Evolutionary conservation across 1,140 invertebrate species (phyloP).

Genomic region (Anoplolepis gracilipes): DNA sequence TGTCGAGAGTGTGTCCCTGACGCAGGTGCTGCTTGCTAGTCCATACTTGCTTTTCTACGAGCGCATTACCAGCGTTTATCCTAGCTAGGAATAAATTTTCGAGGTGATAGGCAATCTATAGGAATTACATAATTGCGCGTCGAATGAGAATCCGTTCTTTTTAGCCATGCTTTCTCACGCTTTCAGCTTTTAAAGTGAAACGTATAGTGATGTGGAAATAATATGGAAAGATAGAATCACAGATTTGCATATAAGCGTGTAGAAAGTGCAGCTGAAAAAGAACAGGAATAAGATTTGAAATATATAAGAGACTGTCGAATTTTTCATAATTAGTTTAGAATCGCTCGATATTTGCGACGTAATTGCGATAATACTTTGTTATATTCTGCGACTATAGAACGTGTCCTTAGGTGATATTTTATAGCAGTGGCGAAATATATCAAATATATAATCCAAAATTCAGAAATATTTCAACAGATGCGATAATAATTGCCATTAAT

Average conservation of each 20-base stretch:
- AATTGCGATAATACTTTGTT: conserved; percentile 34
- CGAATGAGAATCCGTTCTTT: background rate
- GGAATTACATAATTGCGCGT: conserved; percentile 30
- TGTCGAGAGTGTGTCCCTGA: conserved; percentile 80
- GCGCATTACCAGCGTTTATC: conserved; percentile 72
- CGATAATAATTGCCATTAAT: conserved; percentile 41
- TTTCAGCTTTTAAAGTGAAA: background rate
- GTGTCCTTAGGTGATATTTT: conserved; percentile 28
- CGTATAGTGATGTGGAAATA: background rate
- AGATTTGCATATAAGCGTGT: background rate
- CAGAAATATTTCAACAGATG: conserved; percentile 5
- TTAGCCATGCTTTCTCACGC: conserved; percentile 4
- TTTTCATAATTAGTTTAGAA: conserved; percentile 41
- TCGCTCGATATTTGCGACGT: conserved; percentile 37
- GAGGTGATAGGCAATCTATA: conserved; percentile 39
- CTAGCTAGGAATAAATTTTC: conserved; percentile 71
- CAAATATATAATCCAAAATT: conserved; percentile 44
- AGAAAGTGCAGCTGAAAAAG: conserved; percentile 1
- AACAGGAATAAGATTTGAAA: background rate
- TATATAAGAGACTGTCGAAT: conserved; percentile 46
- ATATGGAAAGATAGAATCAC: background rate
- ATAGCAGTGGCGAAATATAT: conserved; percentile 19
- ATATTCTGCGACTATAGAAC: conserved; percentile 14
- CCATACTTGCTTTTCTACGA: conserved; percentile 85
- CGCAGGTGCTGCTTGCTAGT: conserved; percentile 82